phyloP scores from a whole-genome alignment of 2,113 vertebrate genomes.

The Balaenoptera acutorostrata region DNA sequence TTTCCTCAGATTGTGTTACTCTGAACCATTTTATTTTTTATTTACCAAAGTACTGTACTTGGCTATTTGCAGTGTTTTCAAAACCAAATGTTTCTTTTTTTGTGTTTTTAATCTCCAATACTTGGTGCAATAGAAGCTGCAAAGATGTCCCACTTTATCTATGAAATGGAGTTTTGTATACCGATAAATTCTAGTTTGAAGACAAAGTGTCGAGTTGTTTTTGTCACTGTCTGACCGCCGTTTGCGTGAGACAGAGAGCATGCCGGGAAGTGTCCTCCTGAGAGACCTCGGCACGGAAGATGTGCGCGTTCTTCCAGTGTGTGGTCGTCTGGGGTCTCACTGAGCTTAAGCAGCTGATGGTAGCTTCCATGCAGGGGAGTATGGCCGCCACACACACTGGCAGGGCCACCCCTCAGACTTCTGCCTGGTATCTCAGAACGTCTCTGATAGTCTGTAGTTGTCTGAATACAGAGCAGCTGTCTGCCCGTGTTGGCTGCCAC shows the following conservation, averaged over 20 bases:
- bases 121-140: constrained; percentile 69
- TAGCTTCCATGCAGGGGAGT: no score
- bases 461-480: neutral
- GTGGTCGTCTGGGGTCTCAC: neutral
- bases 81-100: constrained; percentile 61
- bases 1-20: neutral
- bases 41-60: constrained; percentile 52
- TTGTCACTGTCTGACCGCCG: neutral
- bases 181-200: constrained; percentile 48
- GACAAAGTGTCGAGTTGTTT: neutral
- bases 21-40: neutral
- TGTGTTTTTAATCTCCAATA: constrained; percentile 57
- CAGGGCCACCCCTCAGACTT: neutral
- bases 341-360: neutral
- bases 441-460: neutral
- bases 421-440: fast-evolving
- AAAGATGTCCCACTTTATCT: constrained; percentile 63
- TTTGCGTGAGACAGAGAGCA: neutral
- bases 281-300: neutral
- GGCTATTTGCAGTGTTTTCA: constrained; percentile 58
- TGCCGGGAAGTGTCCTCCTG: neutral
- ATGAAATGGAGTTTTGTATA: constrained; percentile 37
- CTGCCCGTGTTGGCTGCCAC: neutral
- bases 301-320: neutral
- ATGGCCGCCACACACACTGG: fast-evolving